These are phyloP conservation scores for Mechanitis mazaeus DNA, from an alignment of 2,888 invertebrate genomes.

Conservation along the genomic window DNA sequence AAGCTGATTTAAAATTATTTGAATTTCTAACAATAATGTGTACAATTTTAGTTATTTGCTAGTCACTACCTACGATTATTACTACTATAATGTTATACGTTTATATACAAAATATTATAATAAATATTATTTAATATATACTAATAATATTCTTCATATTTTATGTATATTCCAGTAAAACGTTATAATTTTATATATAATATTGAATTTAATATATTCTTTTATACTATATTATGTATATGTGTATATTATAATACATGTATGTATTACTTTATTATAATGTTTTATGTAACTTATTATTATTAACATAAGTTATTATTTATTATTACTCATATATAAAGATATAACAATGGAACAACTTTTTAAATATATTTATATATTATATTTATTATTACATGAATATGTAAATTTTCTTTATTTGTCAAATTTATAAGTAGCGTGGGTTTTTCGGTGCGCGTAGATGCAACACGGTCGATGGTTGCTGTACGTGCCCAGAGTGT, in stretches of 20 bases:
- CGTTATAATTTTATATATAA: no score
- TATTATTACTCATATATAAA: no score
- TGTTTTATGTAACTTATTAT: no score
- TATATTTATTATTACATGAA: conserved; percentile 1
- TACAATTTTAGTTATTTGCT: conserved; percentile 26
- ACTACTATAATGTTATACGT: conserved; percentile 26
- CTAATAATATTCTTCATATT: no score
- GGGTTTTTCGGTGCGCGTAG: conserved; percentile 24
- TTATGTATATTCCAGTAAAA: no score
- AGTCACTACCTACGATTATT: conserved; percentile 24
- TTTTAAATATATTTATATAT: not conserved
- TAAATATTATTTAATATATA: no score
- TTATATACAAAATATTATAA: conserved; percentile 10
- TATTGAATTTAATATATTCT: no score
- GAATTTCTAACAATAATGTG: conserved; percentile 9
- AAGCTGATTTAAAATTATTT: no score
- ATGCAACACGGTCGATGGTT: conserved; percentile 40
- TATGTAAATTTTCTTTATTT: conserved; percentile 4
- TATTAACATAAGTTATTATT: no score
- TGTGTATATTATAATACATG: no score
- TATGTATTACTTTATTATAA: not conserved
- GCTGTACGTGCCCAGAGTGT: conserved; percentile 53
- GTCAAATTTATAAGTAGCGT: conserved; percentile 4
- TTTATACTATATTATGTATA: no score
- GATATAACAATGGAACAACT: no score